Percentiles rank a stretch among this genome's conserved stretches.
Conservation (phyloP, 1,140 invertebrate genomes). For the Manduca sexta region DNA sequence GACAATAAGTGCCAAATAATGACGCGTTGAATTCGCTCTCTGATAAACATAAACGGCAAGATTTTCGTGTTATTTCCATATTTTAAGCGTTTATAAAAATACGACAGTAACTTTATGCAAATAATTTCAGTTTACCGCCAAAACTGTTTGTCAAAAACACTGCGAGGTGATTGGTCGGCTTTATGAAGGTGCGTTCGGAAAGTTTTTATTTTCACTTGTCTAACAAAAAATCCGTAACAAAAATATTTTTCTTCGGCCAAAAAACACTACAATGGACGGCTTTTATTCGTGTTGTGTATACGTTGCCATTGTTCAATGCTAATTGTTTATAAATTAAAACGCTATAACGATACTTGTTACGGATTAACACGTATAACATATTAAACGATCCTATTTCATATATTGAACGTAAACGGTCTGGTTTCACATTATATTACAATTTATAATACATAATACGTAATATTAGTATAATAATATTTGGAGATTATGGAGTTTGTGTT, state of each 20-base stretch:
- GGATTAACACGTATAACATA: background rate
- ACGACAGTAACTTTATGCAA: background rate
- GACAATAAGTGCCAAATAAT: slow-evolving; percentile 45
- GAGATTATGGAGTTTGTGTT: background rate
- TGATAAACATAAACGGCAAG: slow-evolving; percentile 54
- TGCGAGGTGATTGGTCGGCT: slow-evolving; percentile 15
- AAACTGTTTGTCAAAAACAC: slow-evolving; percentile 10
- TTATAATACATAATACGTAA: no score
- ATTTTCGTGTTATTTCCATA: slow-evolving; percentile 48
- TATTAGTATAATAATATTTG: no score
- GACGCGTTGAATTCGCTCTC: slow-evolving; percentile 56
- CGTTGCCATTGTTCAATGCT: slow-evolving; percentile 35
- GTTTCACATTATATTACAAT: background rate
- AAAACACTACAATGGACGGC: slow-evolving; percentile 63
- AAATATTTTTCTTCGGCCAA: slow-evolving; percentile 30
- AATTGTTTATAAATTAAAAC: background rate
- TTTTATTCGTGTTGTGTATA: slow-evolving; percentile 47
- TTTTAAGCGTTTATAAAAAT: slow-evolving; percentile 9
- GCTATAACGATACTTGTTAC: background rate
- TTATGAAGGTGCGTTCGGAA: slow-evolving; percentile 14
- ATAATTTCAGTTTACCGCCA: slow-evolving; percentile 28
- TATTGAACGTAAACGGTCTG: slow-evolving; percentile 6
- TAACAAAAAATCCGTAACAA: slow-evolving; percentile 4
- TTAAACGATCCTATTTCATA: background rate
- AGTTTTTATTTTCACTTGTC: background rate